These are phyloP conservation scores for Tipula lateralis DNA, from an alignment of 2,888 invertebrate species.

Conservation along the genomic window DNA sequence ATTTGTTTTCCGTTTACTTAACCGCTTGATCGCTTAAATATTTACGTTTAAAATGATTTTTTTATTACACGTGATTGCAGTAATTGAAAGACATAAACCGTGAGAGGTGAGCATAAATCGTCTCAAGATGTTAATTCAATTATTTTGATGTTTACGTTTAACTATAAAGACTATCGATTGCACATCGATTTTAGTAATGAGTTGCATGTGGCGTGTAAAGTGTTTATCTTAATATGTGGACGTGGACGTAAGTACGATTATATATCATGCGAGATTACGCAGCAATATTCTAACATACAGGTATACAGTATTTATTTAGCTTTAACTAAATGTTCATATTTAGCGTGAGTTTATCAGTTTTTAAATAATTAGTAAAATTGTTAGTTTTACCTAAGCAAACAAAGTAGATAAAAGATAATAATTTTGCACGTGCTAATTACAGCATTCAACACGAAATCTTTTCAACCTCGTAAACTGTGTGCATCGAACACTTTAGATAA, in stretches of 20 bases:
- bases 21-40: not conserved
- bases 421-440: not conserved
- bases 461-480: not conserved
- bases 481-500: not conserved
- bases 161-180: not conserved
- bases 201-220: not conserved
- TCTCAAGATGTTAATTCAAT: not conserved
- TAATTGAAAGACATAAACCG: not conserved
- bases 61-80: not conserved
- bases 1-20: not conserved
- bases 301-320: not conserved
- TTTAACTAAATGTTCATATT: not conserved
- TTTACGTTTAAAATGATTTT: not conserved
- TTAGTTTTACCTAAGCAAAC: not conserved
- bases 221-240: not conserved
- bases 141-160: not conserved
- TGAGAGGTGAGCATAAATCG: not conserved
- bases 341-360: not conserved
- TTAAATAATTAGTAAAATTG: not conserved
- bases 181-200: not conserved
- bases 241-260: no score
- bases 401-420: not conserved
- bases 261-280: not conserved
- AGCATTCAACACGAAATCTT: not conserved
- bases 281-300: not conserved